These are phyloP conservation scores for Danio aesculapii DNA, from an alignment of 2,797 vertebrate genomes.

Conservation along the genomic window DNA sequence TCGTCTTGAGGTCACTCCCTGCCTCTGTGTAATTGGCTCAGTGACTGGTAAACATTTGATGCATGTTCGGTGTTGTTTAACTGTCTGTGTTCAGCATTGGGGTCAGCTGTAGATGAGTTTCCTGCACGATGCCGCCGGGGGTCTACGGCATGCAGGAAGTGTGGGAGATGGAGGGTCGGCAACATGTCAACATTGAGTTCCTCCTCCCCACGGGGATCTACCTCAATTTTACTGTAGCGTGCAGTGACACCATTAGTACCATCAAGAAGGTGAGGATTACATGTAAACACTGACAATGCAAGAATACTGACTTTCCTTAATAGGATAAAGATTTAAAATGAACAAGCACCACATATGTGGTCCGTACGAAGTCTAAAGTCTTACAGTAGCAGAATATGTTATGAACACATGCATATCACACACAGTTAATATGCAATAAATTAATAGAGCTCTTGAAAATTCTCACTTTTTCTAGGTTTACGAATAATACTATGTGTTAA, in stretches of 20 bases:
- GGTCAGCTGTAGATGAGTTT: conserved; percentile 81
- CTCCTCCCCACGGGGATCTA: conserved; percentile 96
- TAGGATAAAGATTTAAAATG: not conserved
- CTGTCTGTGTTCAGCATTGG: conserved; percentile 70
- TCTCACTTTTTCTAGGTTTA: no score
- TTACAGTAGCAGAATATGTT: not conserved
- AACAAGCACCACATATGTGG: not conserved
- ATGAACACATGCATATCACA: no score
- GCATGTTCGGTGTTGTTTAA: conserved; percentile 46
- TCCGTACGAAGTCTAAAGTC: not conserved
- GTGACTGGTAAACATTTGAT: conserved; percentile 37
- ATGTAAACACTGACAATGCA: not conserved
- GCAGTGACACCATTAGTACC: conserved; percentile 88
- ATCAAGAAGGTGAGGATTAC: conserved; percentile 88
- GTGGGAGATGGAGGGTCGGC: conserved; percentile 91
- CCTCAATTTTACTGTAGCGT: conserved; percentile 89
- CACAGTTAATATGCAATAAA: no score
- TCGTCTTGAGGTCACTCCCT: conserved; percentile 35
- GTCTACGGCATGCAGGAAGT: conserved; percentile 93
- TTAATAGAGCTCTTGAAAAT: no score
- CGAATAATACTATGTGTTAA: no score
- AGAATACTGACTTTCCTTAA: not conserved
- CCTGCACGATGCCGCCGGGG: conserved; percentile 92
- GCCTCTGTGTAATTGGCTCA: conserved; percentile 16
- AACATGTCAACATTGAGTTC: conserved; percentile 90